Conservation (phyloP, 2,888 invertebrate species). For the Furcula furcula region DNA sequence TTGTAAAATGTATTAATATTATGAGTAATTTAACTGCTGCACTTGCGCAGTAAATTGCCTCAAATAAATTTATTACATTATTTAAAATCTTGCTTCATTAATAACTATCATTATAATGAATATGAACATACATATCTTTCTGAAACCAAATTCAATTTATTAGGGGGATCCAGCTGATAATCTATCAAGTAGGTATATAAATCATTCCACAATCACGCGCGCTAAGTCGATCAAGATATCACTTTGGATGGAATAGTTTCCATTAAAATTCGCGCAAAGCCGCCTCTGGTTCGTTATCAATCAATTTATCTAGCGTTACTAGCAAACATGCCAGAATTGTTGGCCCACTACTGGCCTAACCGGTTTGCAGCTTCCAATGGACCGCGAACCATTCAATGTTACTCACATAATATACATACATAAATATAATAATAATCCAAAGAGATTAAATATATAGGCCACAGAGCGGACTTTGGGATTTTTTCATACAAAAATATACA, state of each 20-base stretch:
- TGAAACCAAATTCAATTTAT: conserved; percentile 7
- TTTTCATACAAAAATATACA: no score
- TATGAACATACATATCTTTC: conserved; percentile 1
- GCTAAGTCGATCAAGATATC: conserved; percentile 55
- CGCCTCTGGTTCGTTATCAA: conserved; percentile 66
- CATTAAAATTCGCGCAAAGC: conserved; percentile 67
- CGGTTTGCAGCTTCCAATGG: conserved; percentile 58
- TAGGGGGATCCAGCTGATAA: conserved; percentile 24
- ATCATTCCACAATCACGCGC: conserved; percentile 49
- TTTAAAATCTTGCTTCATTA: not conserved
- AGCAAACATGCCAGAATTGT: conserved; percentile 58
- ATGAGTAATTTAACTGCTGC: no score
- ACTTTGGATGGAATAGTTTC: conserved; percentile 57
- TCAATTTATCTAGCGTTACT: conserved; percentile 71
- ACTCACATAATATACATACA: no score
- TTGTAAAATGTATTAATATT: no score
- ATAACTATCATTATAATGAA: not conserved
- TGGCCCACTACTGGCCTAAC: conserved; percentile 57
- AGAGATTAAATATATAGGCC: no score
- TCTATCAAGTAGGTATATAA: conserved; percentile 47
- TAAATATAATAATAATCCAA: no score
- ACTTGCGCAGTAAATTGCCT: no score
- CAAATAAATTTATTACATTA: no score
- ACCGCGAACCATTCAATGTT: conserved; percentile 50
- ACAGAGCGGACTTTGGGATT: no score